A percentile compares a stretch with the other conserved stretches of the same genome.
Evolutionary conservation across 2,888 invertebrate genomes (phyloP).

Genomic region (Liposcelis brunnea): DNA sequence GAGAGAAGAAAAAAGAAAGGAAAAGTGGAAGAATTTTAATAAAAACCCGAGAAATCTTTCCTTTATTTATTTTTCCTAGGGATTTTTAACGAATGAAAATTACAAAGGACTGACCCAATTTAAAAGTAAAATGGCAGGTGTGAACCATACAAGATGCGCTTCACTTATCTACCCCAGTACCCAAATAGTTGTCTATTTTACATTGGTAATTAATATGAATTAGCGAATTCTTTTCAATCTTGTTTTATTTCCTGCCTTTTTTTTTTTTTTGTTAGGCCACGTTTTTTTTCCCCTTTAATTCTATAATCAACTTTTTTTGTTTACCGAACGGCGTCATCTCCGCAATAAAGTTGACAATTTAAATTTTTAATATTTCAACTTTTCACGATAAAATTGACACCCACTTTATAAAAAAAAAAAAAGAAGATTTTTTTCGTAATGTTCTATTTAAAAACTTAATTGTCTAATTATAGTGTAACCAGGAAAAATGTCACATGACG

Average conservation of each 20-base stretch:
- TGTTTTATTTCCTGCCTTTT: not conserved
- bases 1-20: not conserved
- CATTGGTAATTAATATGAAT: too few relatives aligned
- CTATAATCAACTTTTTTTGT: too few relatives aligned
- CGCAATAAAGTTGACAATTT: too few relatives aligned
- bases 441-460: too few relatives aligned
- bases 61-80: too few relatives aligned
- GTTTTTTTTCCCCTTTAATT: not conserved
- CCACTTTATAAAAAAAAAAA: not conserved
- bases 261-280: too few relatives aligned
- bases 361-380: not conserved
- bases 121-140: not conserved
- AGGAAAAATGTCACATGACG: not conserved
- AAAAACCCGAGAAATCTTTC: too few relatives aligned
- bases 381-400: not conserved
- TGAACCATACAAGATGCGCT: not conserved
- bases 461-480: slow-evolving; percentile 1
- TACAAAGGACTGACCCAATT: too few relatives aligned
- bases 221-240: too few relatives aligned
- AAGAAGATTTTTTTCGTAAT: slow-evolving; percentile 1
- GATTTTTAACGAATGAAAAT: too few relatives aligned
- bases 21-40: not conserved
- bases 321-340: too few relatives aligned
- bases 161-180: not conserved
- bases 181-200: too few relatives aligned